Base-by-base conservation (phyloP, 2,888 invertebrate genomes). In the Scotopteryx bipunctaria region DNA sequence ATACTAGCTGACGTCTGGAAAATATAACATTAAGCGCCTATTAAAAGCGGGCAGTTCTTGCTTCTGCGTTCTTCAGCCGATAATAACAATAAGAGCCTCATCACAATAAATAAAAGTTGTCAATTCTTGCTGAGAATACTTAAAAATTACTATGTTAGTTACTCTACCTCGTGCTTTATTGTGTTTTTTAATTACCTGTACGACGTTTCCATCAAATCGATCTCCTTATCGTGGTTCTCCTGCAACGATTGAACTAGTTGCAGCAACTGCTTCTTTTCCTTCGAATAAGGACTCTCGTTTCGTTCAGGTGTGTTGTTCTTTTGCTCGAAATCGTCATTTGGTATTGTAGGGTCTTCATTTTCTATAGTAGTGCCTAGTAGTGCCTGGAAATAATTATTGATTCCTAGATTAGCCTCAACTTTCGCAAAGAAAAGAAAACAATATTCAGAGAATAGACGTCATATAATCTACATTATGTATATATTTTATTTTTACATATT, bases 161-260 rank as follows among this genome's bases (percentile, higher is more conserved):
- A n/a, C n/a, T n/a, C n/a, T n/a, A n/a, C n/a, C n/a, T n/a, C n/a
- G n/a, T n/a, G n/a, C n/a, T n/a, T n/a, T n/a, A n/a, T 25, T 9
- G 3, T 5, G 3, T 25, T 5, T 3, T 15, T 31, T 16, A 9
- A 6, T 3, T 52, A 92, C 93, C 93, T 92, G 60, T 93, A 93
- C 0, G 93, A 93, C 50, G 92, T 92, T 70, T 93, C 93, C 86
- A 93, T 86, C 25, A 93, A 71, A 71, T 93, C 92, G 27, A 92
- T 86, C 73, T 93, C 93, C 59, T 92, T 93, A 31, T 92, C 87
- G 49, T 93, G 93, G 59, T 92, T 89, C 59, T 92, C 91, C 65
- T 92, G 92, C 21, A 93, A 68, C 0, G 91, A 88, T 25, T 83
- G 81, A 1, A 93, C 85, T 6, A 93, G 67, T 59, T 90, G 89